Percentiles rank a stretch among this genome's conserved stretches.
These are phyloP conservation scores for Cheilosia vulpina DNA, from an alignment of 2,888 invertebrate species.

Conservation along the genomic window DNA sequence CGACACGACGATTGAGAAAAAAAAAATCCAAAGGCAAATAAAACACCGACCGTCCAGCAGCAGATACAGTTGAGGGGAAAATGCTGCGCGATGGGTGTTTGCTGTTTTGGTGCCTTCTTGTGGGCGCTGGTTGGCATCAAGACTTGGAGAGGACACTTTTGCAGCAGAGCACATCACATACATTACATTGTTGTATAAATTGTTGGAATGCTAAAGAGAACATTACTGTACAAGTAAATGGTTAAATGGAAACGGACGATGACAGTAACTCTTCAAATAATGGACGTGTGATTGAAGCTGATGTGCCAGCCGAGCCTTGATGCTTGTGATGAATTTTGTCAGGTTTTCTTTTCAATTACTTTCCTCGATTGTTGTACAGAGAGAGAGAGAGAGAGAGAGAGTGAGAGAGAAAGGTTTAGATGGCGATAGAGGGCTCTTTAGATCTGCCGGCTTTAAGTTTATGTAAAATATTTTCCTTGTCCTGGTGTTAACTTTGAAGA, in stretches of 20 bases:
- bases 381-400: background rate
- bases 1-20: background rate
- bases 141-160: constrained; percentile 61
- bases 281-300: constrained; percentile 74
- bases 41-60: constrained; percentile 11
- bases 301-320: constrained; percentile 43
- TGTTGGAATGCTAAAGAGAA: constrained; percentile 70
- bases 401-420: background rate
- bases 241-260: constrained; percentile 64
- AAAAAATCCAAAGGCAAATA: constrained; percentile 14
- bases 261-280: constrained; percentile 75
- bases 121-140: constrained; percentile 5
- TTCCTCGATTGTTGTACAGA: background rate
- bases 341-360: constrained; percentile 28
- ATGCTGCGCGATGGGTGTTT: constrained; percentile 50
- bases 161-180: background rate
- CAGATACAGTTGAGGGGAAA: constrained; percentile 40
- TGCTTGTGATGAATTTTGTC: constrained; percentile 71
- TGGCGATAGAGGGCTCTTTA: background rate
- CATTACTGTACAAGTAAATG: constrained; percentile 69
- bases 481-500: too few species aligned
- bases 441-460: background rate
- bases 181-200: constrained; percentile 52
- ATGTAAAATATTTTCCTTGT: too few species aligned
- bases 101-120: background rate